These are phyloP conservation scores for Leptinotarsa lineolata DNA, from an alignment of 1,140 invertebrate species.

Conservation along the genomic window DNA sequence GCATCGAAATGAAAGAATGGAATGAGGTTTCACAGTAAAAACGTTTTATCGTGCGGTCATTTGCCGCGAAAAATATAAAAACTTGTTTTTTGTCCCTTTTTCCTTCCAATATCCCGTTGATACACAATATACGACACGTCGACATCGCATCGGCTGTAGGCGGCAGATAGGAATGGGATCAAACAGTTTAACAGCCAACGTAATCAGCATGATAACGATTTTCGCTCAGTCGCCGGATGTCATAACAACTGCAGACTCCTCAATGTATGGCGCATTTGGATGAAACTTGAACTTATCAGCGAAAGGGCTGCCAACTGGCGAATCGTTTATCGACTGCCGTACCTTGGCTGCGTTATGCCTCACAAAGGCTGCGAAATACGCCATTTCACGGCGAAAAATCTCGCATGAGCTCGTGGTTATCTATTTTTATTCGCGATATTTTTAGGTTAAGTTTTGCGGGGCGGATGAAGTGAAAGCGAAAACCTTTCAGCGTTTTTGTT, in stretches of 20 bases:
- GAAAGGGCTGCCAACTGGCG: slow-evolving; percentile 1
- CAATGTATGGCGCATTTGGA: background rate
- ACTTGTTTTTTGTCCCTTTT: too few species aligned
- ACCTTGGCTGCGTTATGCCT: background rate
- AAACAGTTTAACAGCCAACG: background rate
- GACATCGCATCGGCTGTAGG: background rate
- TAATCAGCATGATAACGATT: slow-evolving; percentile 3
- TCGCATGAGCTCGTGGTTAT: background rate
- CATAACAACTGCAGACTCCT: background rate
- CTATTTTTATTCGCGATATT: background rate
- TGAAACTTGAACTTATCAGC: slow-evolving; percentile 3
- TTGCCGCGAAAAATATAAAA: background rate
- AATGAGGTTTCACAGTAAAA: too few species aligned
- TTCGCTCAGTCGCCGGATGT: background rate
- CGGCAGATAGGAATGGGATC: background rate
- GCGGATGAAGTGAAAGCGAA: too few species aligned
- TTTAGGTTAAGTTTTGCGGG: too few species aligned
- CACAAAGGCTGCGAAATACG: background rate
- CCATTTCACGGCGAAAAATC: background rate
- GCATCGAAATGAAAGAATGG: too few species aligned
- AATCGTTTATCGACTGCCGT: background rate
- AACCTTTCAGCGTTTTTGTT: too few species aligned
- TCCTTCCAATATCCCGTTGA: background rate
- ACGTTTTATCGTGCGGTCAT: background rate
- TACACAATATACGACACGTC: background rate